A percentile compares a stretch with the other conserved stretches of the same genome.
Evolutionary conservation across 2,113 vertebrate genomes (phyloP).

Genomic region (Rostratula benghalensis): DNA sequence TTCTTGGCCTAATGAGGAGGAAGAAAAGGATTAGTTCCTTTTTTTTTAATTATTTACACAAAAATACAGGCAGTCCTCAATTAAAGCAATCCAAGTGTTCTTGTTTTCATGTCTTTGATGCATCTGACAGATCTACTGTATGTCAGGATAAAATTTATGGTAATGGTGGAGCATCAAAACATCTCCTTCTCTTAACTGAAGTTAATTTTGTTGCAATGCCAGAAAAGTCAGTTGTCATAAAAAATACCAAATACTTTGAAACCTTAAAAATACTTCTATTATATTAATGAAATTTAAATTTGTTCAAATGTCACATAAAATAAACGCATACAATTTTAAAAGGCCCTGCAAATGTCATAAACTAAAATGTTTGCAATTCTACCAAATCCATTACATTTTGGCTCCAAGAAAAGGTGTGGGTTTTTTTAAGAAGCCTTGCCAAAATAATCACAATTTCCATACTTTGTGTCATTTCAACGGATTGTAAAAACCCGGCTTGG

Average conservation of each 20-base stretch:
- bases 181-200: background rate
- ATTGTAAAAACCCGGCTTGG: constrained; percentile 5
- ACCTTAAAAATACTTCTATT: background rate
- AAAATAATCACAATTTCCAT: constrained; percentile 51
- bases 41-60: constrained; percentile 30
- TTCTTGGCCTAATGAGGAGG: constrained; percentile 52
- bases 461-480: constrained; percentile 5
- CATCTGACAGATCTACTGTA: background rate
- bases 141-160: background rate
- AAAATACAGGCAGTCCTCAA: constrained; percentile 27
- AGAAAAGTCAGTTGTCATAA: background rate
- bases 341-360: constrained; percentile 14
- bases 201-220: background rate
- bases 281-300: background rate
- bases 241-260: background rate
- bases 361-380: background rate
- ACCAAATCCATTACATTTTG: background rate
- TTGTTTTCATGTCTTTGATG: constrained; percentile 13
- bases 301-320: background rate
- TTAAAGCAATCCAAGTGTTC: constrained; percentile 10
- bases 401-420: background rate
- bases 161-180: background rate
- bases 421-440: constrained; percentile 33
- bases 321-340: background rate
- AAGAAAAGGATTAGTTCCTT: constrained; percentile 41